Conservation (phyloP, 2,888 invertebrate species). For the Drosophila infuscata region DNA sequence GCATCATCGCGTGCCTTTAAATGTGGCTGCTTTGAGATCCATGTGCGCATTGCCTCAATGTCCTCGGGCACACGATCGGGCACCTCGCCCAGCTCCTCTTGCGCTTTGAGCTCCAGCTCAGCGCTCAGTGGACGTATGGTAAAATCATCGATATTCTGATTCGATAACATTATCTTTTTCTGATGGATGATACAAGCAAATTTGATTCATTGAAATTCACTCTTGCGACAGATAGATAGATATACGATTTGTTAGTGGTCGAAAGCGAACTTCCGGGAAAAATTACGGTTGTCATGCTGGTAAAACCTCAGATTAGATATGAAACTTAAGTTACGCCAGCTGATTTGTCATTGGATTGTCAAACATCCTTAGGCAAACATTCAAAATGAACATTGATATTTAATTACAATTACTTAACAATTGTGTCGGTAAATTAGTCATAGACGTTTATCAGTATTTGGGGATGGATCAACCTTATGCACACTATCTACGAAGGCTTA, state of each 20-base stretch:
- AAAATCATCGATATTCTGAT: conserved; percentile 35
- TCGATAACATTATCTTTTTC: conserved; percentile 49
- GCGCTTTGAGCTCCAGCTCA: conserved; percentile 83
- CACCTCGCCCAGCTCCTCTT: conserved; percentile 86
- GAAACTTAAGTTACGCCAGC: conserved; percentile 11
- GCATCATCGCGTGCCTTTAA: conserved; percentile 84
- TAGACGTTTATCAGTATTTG: conserved; percentile 10
- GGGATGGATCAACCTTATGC: conserved; percentile 1
- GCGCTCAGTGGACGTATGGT: conserved; percentile 79
- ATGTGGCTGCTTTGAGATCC: conserved; percentile 86
- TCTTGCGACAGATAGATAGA: background rate
- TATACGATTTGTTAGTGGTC: background rate
- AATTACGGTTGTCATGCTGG: conserved; percentile 17
- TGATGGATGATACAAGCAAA: conserved; percentile 20
- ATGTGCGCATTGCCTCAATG: conserved; percentile 85
- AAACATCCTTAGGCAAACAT: conserved; percentile 25
- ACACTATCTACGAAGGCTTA: conserved; percentile 14
- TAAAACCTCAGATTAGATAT: conserved; percentile 43
- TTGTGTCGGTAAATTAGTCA: conserved; percentile 5
- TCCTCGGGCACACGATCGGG: conserved; percentile 84
- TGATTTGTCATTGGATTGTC: conserved; percentile 41
- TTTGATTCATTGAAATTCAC: conserved; percentile 69
- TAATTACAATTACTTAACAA: background rate
- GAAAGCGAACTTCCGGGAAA: conserved; percentile 48
- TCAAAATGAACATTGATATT: conserved; percentile 23